These are phyloP conservation scores for human (Homo sapiens) DNA, from an alignment of 2,113 vertebrate species.

Conservation along the genomic window GRCh38 chr5:116954001-116954500, in stretches of 20 bases:
- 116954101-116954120: background rate
- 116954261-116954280: background rate
- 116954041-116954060: background rate
- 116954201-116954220: background rate
- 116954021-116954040: background rate
- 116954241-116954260: background rate
- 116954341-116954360: background rate
- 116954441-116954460: background rate
- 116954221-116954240: background rate
- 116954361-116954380: background rate
- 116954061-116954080: background rate
- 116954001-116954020: background rate
- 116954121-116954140: background rate
- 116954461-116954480: background rate
- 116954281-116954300: background rate
- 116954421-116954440: background rate
- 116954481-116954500: background rate
- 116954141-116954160: background rate
- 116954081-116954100: background rate
- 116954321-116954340: background rate
- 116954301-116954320: background rate
- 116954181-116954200: background rate
- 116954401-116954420: background rate
- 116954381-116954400: background rate
- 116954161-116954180: background rate